phyloP scores from a whole-genome alignment of 2,888 invertebrate species.

The Hirtodrosophila duncani region DNA sequence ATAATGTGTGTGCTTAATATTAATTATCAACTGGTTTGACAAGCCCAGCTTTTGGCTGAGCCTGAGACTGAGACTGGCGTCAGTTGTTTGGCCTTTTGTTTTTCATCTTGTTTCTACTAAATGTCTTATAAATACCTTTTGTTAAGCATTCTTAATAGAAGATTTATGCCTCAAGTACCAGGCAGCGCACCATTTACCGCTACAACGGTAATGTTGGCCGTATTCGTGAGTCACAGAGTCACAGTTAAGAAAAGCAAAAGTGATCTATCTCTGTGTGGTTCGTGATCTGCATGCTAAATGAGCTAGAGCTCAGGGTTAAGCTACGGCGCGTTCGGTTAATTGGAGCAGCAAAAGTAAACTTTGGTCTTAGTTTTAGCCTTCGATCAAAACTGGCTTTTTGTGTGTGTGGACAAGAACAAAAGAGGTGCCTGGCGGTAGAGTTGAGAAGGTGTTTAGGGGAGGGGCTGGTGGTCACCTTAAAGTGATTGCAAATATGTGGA shows the following conservation, averaged over 20 bases:
- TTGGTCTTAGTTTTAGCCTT: conserved; percentile 44
- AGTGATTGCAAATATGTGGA: conserved; percentile 26
- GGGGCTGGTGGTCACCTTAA: conserved; percentile 1
- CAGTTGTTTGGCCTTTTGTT: conserved; percentile 42
- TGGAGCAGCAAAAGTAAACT: conserved; percentile 39
- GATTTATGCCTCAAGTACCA: conserved; percentile 7
- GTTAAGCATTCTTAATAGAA: too few relatives aligned
- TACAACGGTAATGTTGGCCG: not conserved
- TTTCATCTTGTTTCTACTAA: conserved; percentile 21
- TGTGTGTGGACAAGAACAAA: conserved; percentile 35
- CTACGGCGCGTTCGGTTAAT: conserved; percentile 22
- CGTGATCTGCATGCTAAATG: conserved; percentile 56
- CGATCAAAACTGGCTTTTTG: conserved; percentile 7
- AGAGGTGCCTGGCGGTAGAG: conserved; percentile 1
- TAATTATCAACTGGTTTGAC: conserved; percentile 67
- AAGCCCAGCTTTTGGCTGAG: conserved; percentile 48
- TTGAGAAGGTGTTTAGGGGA: not conserved
- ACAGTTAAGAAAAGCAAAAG: conserved; percentile 54
- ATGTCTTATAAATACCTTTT: conserved; percentile 5
- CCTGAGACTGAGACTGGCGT: conserved; percentile 34
- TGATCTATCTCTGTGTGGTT: conserved; percentile 9
- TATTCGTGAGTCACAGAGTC: conserved; percentile 30
- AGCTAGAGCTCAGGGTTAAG: conserved; percentile 42
- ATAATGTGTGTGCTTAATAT: conserved; percentile 34
- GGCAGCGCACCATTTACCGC: conserved; percentile 1